Evolutionary conservation across 2,113 vertebrate genomes (phyloP).

Genomic region (Hymenochirus boettgeri): DNA sequence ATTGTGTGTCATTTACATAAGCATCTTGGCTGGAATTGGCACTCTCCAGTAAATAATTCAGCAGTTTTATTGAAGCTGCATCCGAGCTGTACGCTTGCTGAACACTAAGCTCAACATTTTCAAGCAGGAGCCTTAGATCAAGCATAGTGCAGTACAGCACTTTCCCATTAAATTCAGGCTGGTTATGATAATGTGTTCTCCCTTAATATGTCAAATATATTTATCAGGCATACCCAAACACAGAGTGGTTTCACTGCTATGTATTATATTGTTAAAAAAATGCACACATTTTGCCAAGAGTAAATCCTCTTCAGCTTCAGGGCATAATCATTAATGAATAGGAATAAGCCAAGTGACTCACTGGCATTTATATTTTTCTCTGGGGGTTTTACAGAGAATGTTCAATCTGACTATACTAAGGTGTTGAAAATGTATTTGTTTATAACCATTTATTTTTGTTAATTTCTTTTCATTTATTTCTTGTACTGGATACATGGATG

Average conservation of each 20-base stretch:
- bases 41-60: slow-evolving; percentile 61
- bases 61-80: slow-evolving; percentile 44
- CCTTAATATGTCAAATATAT: slow-evolving; percentile 13
- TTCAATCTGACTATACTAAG: too few relatives aligned
- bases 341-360: neutral
- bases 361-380: neutral
- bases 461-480: too few relatives aligned
- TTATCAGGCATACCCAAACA: slow-evolving; percentile 2
- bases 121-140: slow-evolving; percentile 17
- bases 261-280: slow-evolving; percentile 1
- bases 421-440: too few relatives aligned
- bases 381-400: too few relatives aligned
- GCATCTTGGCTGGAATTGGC: slow-evolving; percentile 49
- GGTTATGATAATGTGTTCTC: slow-evolving; percentile 19
- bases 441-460: too few relatives aligned
- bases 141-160: neutral
- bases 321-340: slow-evolving; percentile 3
- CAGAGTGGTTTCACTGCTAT: slow-evolving; percentile 7
- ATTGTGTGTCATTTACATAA: slow-evolving; percentile 59
- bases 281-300: neutral
- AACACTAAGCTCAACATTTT: slow-evolving; percentile 43
- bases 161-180: slow-evolving; percentile 11
- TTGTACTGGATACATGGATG: too few relatives aligned
- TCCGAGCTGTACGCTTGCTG: slow-evolving; percentile 30
- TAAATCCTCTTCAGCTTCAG: neutral